These are phyloP conservation scores for Serripes groenlandicus DNA, from an alignment of 2,888 invertebrate genomes.

Conservation along the genomic window DNA sequence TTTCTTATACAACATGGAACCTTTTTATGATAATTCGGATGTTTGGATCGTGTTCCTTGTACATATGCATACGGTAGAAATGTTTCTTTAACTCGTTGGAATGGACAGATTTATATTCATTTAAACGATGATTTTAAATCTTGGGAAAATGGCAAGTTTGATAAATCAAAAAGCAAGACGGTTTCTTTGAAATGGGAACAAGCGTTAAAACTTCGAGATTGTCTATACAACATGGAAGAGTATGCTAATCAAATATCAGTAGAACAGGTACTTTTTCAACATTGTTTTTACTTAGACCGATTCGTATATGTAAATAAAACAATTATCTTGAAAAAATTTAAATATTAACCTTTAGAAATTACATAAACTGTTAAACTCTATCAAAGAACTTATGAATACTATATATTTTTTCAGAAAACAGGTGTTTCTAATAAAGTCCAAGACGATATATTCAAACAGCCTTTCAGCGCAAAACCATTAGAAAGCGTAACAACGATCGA, in stretches of 20 bases:
- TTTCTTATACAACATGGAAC: no score
- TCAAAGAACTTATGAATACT: no score
- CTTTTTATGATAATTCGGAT: slow-evolving; percentile 14
- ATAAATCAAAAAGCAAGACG: background rate
- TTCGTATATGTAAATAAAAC: no score
- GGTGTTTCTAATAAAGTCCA: background rate
- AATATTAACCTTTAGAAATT: no score
- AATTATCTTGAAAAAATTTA: no score
- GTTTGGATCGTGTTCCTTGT: slow-evolving; percentile 10
- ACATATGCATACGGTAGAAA: slow-evolving; percentile 26
- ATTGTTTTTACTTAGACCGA: no score
- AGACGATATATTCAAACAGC: background rate
- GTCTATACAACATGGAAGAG: background rate
- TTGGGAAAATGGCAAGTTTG: slow-evolving; percentile 16
- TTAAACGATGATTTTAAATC: slow-evolving; percentile 17
- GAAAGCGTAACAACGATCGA: background rate
- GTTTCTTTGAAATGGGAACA: slow-evolving; percentile 1
- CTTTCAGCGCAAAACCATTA: background rate
- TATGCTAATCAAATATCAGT: slow-evolving; percentile 11
- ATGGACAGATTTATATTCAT: background rate
- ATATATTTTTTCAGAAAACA: background rate
- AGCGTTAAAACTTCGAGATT: background rate
- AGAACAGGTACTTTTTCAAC: slow-evolving; percentile 10
- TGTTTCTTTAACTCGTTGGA: slow-evolving; percentile 20
- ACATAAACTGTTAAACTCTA: no score